These are phyloP conservation scores for Calypte anna DNA, from an alignment of 2,113 vertebrate species.

Conservation along the genomic window DNA sequence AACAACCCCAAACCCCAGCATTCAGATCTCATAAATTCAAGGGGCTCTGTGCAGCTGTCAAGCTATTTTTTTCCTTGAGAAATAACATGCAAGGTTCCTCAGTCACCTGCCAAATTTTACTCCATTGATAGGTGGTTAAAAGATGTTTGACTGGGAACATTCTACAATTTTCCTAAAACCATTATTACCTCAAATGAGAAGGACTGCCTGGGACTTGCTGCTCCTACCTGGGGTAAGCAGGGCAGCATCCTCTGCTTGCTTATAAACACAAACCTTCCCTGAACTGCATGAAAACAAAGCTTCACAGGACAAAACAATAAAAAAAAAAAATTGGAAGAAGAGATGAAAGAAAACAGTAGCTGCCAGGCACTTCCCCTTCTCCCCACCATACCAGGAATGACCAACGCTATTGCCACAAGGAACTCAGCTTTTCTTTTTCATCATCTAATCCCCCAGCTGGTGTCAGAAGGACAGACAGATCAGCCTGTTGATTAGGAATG, in stretches of 20 bases:
- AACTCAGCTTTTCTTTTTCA: background rate
- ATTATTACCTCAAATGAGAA: conserved; percentile 28
- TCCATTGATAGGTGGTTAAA: conserved; percentile 78
- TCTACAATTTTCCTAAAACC: conserved; percentile 70
- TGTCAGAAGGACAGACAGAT: background rate
- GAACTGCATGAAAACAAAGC: background rate
- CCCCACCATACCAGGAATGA: background rate
- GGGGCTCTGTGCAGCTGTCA: conserved; percentile 79
- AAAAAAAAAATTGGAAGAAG: background rate
- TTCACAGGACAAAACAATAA: background rate
- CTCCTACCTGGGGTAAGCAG: background rate
- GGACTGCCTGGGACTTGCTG: background rate
- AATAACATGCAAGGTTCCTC: conserved; percentile 66
- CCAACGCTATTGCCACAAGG: background rate
- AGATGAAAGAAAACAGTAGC: background rate
- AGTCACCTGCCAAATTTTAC: conserved; percentile 76
- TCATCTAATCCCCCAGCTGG: background rate
- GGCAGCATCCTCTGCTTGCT: background rate
- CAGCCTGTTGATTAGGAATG: accelerated
- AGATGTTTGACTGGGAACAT: conserved; percentile 72
- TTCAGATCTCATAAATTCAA: conserved; percentile 65
- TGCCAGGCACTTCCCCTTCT: conserved; percentile 1
- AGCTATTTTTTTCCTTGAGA: conserved; percentile 72
- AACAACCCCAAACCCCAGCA: conserved; percentile 53
- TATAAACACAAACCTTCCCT: background rate